Percentiles rank a stretch among this genome's conserved stretches.
Evolutionary conservation across 2,888 invertebrate genomes (phyloP).

Genomic region (Tetramorium bicarinatum): DNA sequence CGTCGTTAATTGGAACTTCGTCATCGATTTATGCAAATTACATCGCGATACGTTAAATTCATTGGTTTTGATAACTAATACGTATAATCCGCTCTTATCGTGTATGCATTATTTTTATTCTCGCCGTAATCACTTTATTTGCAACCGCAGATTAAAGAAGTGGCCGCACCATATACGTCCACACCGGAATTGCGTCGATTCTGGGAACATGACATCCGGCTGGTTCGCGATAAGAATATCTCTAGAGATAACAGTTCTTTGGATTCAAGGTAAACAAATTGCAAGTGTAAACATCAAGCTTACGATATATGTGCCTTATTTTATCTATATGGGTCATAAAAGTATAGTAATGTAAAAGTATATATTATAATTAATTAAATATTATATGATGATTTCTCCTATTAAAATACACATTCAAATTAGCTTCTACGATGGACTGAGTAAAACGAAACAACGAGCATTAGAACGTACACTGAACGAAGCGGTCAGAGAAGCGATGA

Average conservation of each 20-base stretch:
- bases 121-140: not conserved
- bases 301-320: not conserved
- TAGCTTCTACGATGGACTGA: slow-evolving; percentile 87
- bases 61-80: not conserved
- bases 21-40: not conserved
- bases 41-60: not conserved
- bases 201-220: slow-evolving; percentile 93
- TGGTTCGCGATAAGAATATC: slow-evolving; percentile 89
- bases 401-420: not conserved
- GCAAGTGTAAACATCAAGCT: not conserved
- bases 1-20: slow-evolving; percentile 16
- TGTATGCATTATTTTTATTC: slow-evolving; percentile 4
- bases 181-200: slow-evolving; percentile 90
- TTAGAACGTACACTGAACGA: slow-evolving; percentile 89
- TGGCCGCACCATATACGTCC: slow-evolving; percentile 93
- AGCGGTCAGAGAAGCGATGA: slow-evolving; percentile 89
- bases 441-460: slow-evolving; percentile 86
- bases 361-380: not conserved
- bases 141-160: slow-evolving; percentile 90
- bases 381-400: not conserved
- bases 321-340: not conserved
- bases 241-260: slow-evolving; percentile 82
- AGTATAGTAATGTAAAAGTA: not conserved
- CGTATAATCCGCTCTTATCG: not conserved
- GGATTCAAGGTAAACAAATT: slow-evolving; percentile 79